Evolutionary conservation across 2,113 vertebrate species (phyloP), one percentile per base, ranked within the genome.

Genomic region (Columbina picui): DNA sequence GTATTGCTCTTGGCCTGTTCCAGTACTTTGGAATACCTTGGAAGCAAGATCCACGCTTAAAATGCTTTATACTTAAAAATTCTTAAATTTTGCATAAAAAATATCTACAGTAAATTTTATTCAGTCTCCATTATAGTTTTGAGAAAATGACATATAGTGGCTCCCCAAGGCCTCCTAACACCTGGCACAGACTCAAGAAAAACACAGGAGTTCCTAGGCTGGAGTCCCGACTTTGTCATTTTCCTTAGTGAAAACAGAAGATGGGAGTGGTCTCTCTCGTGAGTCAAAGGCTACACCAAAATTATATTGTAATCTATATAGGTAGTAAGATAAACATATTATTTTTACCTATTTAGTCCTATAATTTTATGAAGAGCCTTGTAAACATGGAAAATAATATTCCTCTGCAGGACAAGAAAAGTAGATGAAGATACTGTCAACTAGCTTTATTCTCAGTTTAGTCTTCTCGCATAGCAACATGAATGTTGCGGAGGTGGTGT

Each of bases 171-270:
- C 60, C 69, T 93, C 60, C 45, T 90, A 92, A 84, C 52, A 65
- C 52, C 52, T 96, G 95, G 95, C 93, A 89, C 14, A 12, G 64
- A 15, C 56, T 95, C 95, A 96, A 92, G 80, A 95, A 89, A 56
- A 97, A 89, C 89, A 95, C 64, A 84, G 52, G 64, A 96, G 93
- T 95, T 96, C 80, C 86, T 95, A 92, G 79, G 39, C 86, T 89
- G 47, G 43, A 92, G 86, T 94, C 64, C 73, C 92, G 91, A 95
- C 73, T 95, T 95, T 89, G 93, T 97, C 60, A 67, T 97, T 97
- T 97, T 95, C 91, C 80, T 89, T 68, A 60, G 86, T 45, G 34
- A 94, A 94, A 97, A 96, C 64, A 94, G 95, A 96, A 94, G 84
- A 81, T 4, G 23, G 94, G 86, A 97, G 94, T 89, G 83, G 94